Base-by-base conservation (phyloP, 2,113 vertebrate species). In the Paradoxurus hermaphroditus region DNA sequence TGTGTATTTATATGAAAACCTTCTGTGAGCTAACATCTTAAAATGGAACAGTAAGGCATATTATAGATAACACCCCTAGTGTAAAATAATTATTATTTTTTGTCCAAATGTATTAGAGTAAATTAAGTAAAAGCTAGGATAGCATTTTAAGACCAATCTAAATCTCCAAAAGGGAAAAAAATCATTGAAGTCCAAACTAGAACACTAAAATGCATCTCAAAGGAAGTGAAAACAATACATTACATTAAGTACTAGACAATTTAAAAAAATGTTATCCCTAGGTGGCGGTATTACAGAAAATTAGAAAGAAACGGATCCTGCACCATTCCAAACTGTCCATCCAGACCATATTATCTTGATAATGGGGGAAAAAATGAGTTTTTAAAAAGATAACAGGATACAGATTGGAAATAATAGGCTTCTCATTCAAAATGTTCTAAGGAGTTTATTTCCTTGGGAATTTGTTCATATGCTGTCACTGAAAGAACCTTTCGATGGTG, bases 251-350 rank as follows among this genome's bases (percentile, higher is more conserved):
- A 62, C 18, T 41, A 84, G 25, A 90, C 34, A 79, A 36, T 44
- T 92, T 94, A 49, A 95, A 97, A 97, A 95, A 79, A 13, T 91
- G 34, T 68, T 96, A 86, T 86, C 78, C 49, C 41, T 96, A 91
- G 59, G 63, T 94, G 75, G 73, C 12, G 19, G 31, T 73, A 63
- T 94, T 86, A 93, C 67, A 91, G 89, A 97, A 96, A 96, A 95
- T 62, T 23, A 93, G 25, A 79, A 63, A 9, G 44, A 90, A 95
- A 86, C 84, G 7, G 89, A 59, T 23, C 31, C 16, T 2, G 31
- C 1, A 4, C 7, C 31, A 78, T 88, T 86, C 39, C 36, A 85
- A 81, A 90, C 3, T 75, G 31, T 59, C 70, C 51, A 46, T 81
- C n/a, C 79, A 93, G 39, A 62, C 68, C 14, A 44, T 39, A 68